phyloP scores from a whole-genome alignment of 1,140 invertebrate species.

The Caerostris darwini region DNA sequence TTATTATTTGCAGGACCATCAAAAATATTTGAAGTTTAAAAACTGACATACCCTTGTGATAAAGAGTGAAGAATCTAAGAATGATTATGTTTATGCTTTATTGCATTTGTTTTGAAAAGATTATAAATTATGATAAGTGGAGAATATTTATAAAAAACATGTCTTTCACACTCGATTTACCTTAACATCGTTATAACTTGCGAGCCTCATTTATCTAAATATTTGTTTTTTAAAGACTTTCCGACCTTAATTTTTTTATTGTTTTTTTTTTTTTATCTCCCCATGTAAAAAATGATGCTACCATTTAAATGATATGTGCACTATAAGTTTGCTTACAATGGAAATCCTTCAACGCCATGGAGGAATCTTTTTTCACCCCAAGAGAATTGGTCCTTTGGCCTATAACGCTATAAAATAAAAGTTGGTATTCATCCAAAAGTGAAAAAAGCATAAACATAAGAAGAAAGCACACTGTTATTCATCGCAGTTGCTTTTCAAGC shows the following conservation, averaged over 20 bases:
- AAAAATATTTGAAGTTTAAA: too few relatives aligned
- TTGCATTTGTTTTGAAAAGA: too few relatives aligned
- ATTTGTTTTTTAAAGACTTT: conserved; percentile 4
- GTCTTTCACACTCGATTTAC: background rate
- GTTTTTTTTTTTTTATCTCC: conserved; percentile 10
- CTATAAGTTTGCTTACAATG: background rate
- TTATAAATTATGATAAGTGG: too few relatives aligned
- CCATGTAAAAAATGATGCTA: background rate
- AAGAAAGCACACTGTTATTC: background rate
- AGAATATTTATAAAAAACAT: background rate
- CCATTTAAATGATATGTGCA: background rate
- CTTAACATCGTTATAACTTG: conserved; percentile 19
- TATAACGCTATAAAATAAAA: background rate
- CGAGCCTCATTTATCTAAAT: conserved; percentile 47
- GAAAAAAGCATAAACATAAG: background rate
- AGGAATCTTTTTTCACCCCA: background rate
- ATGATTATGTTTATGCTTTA: too few relatives aligned
- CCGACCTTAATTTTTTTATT: background rate
- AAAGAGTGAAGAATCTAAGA: too few relatives aligned
- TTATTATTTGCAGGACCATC: too few relatives aligned
- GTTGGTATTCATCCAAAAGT: conserved; percentile 36
- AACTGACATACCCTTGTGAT: too few relatives aligned
- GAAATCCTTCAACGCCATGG: background rate
- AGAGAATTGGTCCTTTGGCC: background rate
- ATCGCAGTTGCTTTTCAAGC: background rate